Percentiles rank a stretch among this genome's conserved stretches.
Conservation (phyloP, 1,140 invertebrate genomes). For the Bombus balteatus region DNA sequence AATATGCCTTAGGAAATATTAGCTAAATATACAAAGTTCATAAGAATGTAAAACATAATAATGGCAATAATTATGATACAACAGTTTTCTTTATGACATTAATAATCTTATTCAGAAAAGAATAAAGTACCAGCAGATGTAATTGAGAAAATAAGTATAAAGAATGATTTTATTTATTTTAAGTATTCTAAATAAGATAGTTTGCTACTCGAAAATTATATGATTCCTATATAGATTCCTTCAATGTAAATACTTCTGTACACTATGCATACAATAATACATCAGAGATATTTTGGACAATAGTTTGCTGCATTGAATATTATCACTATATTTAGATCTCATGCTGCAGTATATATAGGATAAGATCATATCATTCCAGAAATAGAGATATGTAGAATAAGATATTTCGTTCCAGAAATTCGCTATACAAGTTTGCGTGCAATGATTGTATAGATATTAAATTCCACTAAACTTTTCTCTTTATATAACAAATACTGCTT, state of each 20-base stretch:
- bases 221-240: conserved; percentile 19
- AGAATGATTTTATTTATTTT: conserved; percentile 1
- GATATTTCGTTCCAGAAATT: not conserved
- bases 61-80: no score
- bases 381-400: no score
- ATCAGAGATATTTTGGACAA: not conserved
- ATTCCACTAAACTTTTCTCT: not conserved
- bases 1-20: not conserved
- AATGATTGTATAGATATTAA: not conserved
- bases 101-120: not conserved
- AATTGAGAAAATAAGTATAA: conserved; percentile 5
- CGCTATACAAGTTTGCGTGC: not conserved
- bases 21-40: not conserved
- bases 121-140: not conserved
- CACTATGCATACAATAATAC: conserved; percentile 42
- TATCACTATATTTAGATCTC: not conserved
- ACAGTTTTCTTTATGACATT: not conserved
- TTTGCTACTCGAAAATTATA: conserved; percentile 15
- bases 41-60: not conserved
- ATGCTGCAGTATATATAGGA: not conserved
- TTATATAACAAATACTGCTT: not conserved
- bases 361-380: not conserved
- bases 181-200: conserved; percentile 3
- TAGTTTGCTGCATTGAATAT: not conserved
- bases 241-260: conserved; percentile 43